Percentiles rank a stretch among this genome's conserved stretches.
Evolutionary conservation across 2,797 vertebrate genomes (phyloP).

Genomic region (Dallia pectoralis): DNA sequence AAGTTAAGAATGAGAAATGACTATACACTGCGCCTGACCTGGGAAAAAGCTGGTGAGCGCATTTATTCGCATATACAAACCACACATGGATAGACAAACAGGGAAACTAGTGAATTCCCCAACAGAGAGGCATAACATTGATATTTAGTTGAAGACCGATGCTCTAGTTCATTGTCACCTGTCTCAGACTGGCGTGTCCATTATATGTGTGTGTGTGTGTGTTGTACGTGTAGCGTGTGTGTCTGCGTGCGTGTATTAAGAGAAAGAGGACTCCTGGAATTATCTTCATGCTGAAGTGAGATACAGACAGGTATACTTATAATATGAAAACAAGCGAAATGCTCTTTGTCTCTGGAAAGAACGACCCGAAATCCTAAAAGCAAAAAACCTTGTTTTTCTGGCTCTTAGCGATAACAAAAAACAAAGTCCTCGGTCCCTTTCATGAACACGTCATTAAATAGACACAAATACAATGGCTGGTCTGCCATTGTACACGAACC

Average conservation of each 20-base stretch:
- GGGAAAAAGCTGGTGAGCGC: conserved; percentile 41
- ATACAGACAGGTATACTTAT: neutral
- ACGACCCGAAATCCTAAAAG: conserved; percentile 30
- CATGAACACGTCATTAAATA: conserved; percentile 17
- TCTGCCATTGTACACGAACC: neutral
- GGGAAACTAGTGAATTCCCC: conserved; percentile 33
- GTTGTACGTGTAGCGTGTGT: neutral
- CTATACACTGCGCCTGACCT: conserved; percentile 58
- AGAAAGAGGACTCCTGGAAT: conserved; percentile 27
- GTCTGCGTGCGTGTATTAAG: neutral
- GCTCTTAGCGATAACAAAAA: conserved; percentile 53
- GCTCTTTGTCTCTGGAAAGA: conserved; percentile 28
- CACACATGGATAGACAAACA: conserved; percentile 52
- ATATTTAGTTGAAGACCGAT: conserved; percentile 29
- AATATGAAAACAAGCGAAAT: neutral
- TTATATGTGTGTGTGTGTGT: neutral
- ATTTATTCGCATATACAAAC: conserved; percentile 65
- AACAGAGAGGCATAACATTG: conserved; percentile 28
- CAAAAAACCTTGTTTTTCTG: conserved; percentile 32
- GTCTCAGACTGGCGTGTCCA: conserved; percentile 33
- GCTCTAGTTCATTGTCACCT: conserved; percentile 36
- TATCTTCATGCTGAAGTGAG: conserved; percentile 17
- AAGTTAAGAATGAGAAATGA: conserved; percentile 76
- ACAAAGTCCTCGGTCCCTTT: conserved; percentile 3
- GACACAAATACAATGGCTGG: conserved; percentile 16